Base-by-base conservation (phyloP, 2,888 invertebrate genomes). In the Ormyrus thymus region DNA sequence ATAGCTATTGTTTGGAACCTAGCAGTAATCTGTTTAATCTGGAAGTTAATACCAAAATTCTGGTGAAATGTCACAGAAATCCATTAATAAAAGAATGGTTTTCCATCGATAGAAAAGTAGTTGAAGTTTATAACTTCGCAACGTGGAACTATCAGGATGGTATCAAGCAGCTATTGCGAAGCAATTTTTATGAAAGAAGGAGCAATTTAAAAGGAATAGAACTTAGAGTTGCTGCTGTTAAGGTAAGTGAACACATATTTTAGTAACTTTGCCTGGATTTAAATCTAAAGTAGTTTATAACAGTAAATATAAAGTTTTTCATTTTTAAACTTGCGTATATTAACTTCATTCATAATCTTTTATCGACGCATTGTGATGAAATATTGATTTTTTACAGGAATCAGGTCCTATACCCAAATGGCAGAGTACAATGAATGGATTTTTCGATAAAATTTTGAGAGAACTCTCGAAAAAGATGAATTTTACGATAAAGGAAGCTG, bases 21-120 rank as follows among this genome's bases (percentile, higher is more conserved):
- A 9, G 51, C 11, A 66, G 51, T 11, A 86, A 84, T 78, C 82
- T 83, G 64, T 82, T 86, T 7, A 66, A 82, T 61, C 45, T 87
- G 0, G 81, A 75, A 0, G 82, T 85, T 58, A 79, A 83, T 13
- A 82, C 84, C 8, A 83, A 84, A 77, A 83, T 86, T 83, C 45
- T 86, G 15, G 84, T 86, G 0, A 79, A 79, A 9, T 84, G 85
- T 48, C 71, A 79, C 48, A 48, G 77, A 5, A 55, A 82, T 55
- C 13, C 79, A 6, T 50, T 65, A 0, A 6, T 85, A 0, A 76
- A 65, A 7, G 86, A 86, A 58, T 86, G 86, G 84, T 86, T 84
- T 79, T 77, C 83, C 0, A 62, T 78, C 6, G 50, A 78, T n/a
- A 11, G 29, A 1, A 6, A 59, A 2, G 50, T 6, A 6, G 29